Conservation (phyloP, 1,140 invertebrate species). For the Drosophila repletoides region DNA sequence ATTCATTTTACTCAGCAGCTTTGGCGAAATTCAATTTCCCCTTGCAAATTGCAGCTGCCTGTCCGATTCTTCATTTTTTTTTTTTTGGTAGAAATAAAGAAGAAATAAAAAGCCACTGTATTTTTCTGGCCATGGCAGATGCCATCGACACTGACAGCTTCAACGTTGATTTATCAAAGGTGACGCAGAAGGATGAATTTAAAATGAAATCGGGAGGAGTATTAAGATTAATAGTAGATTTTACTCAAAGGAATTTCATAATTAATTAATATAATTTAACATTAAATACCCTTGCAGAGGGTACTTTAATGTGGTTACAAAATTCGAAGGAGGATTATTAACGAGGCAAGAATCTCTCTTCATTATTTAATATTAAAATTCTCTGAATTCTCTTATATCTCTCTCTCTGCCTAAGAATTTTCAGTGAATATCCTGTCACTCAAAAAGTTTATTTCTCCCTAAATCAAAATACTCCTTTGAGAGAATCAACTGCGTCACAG, state of each 20-base stretch:
- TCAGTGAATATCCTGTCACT: no score
- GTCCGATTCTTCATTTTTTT: constrained; percentile 1
- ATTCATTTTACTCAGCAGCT: constrained; percentile 10
- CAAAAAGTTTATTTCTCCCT: no score
- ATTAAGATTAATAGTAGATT: no score
- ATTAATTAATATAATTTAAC: no score
- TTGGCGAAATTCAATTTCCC: constrained; percentile 43
- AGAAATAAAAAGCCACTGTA: constrained; percentile 43
- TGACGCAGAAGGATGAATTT: not conserved
- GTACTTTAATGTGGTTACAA: no score
- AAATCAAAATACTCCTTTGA: constrained; percentile 5
- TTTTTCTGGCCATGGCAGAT: constrained; percentile 11
- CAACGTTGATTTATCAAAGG: constrained; percentile 22
- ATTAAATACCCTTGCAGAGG: no score
- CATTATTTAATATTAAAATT: no score
- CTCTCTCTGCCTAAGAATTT: no score
- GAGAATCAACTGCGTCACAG: not conserved
- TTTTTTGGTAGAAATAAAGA: not conserved
- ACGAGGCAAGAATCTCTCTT: no score
- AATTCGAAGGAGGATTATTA: no score
- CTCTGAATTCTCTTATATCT: no score
- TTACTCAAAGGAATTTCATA: no score
- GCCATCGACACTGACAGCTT: constrained; percentile 29
- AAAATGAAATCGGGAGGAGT: not conserved
- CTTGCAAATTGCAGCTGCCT: constrained; percentile 36